These are phyloP conservation scores for Elgaria multicarinata DNA, from an alignment of 2,113 vertebrate species.

Conservation along the genomic window DNA sequence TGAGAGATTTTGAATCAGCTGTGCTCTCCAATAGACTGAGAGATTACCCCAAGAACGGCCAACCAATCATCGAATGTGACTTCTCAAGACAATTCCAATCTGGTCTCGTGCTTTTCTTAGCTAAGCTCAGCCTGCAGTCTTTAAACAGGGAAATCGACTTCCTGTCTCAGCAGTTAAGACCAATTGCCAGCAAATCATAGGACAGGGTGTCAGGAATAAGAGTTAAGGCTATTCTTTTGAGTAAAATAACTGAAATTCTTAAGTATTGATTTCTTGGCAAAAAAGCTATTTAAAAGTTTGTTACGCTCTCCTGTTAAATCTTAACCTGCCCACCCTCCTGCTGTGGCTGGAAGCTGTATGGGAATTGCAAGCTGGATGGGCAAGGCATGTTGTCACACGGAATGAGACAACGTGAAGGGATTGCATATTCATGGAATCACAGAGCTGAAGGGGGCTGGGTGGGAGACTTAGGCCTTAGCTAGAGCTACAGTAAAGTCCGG, in stretches of 20 bases:
- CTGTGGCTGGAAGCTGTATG: not conserved
- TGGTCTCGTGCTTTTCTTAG: not conserved
- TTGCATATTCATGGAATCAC: no score
- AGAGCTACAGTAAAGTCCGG: no score
- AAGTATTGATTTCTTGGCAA: not conserved
- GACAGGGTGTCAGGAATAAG: accelerated
- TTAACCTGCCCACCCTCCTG: not conserved
- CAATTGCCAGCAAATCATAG: not conserved
- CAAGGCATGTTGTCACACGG: accelerated
- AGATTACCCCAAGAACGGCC: not conserved
- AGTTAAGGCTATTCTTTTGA: not conserved
- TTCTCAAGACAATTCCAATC: conserved; percentile 8
- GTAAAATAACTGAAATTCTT: not conserved
- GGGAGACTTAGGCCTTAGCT: no score
- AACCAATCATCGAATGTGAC: not conserved
- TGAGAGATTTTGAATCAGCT: accelerated
- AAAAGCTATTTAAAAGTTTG: not conserved
- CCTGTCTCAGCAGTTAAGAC: accelerated
- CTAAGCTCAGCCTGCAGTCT: accelerated
- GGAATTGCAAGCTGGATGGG: not conserved
- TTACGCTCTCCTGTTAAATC: accelerated
- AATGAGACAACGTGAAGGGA: accelerated
- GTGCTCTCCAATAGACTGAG: not conserved
- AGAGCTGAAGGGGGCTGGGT: no score
- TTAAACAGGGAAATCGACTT: not conserved